Base-by-base conservation (phyloP, 1,140 invertebrate species). In the Drosophila trapezifrons region DNA sequence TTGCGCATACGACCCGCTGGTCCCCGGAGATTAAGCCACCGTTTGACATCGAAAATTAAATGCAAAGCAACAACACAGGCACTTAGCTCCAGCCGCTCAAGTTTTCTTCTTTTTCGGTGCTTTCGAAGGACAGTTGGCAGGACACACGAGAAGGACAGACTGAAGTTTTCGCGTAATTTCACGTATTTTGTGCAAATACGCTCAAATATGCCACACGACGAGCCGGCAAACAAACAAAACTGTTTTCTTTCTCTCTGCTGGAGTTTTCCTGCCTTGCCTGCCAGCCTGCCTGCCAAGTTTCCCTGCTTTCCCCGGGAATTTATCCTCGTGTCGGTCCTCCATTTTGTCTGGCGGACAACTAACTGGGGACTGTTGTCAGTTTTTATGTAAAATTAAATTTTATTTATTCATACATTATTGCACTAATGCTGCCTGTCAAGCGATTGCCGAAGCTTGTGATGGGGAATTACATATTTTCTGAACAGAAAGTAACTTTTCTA, bases 171-270 rank as follows among this genome's bases (percentile, higher is more conserved):
- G 82, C 83, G 82, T 85, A 85, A 85, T 85, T 85, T 87, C 82
- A 85, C 82, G 82, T 85, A 85, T 87, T 85, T 85, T 85, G 78
- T 78, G 78, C 82, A 85, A 85, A 85, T 87, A 85, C 82, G 77
- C 79, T 85, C 78, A 82, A 87, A 85, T 78, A 85, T 85, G 83
- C 82, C 65, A 78, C 78, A 75, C 42, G 79, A 69, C 54, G 72
- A 43, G 66, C 56, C 25, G 70, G 64, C 66, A 78, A 74, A 54
- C 71, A 73, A 75, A 76, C 58, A 65, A 71, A 74, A 78, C 70
- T 42, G 67, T 73, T 83, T 72, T 66, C 70, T 74, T 82, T 82
- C 69, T 46, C 67, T 51, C 32, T 54, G 46, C 47, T 3, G 29
- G 29, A 10, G 8, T 29, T 29, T 8, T 9, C 27, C 27, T 29